Evolutionary conservation across 2,888 invertebrate genomes (phyloP).

Genomic region (Chydorus sphaericus): DNA sequence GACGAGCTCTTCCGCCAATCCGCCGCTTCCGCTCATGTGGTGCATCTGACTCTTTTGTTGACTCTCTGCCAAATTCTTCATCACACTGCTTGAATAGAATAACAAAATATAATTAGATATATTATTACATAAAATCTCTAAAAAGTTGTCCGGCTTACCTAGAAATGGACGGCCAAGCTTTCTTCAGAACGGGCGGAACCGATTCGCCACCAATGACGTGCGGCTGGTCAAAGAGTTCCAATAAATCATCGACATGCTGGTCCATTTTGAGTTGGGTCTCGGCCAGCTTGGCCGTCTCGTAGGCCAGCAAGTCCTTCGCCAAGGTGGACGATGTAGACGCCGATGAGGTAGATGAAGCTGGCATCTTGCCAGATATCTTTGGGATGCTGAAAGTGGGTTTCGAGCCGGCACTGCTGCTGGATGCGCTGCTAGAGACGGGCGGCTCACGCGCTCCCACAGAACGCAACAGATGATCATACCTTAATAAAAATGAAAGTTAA

Average conservation of each 20-base stretch:
- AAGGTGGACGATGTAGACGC: no score
- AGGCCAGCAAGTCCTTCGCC: constrained; percentile 1
- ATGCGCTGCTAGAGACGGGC: neutral
- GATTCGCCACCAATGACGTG: neutral
- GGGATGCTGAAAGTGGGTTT: neutral
- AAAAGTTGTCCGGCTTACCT: neutral
- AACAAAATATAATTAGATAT: neutral
- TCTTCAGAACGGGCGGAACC: neutral
- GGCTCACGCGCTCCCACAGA: neutral
- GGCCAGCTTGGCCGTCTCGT: neutral
- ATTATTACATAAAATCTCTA: neutral
- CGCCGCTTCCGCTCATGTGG: neutral
- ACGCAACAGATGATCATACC: constrained; percentile 25
- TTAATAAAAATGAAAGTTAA: no score
- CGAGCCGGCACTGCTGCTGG: neutral
- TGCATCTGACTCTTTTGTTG: no score
- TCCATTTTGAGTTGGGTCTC: neutral
- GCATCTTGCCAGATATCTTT: neutral
- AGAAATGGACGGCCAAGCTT: constrained; percentile 10
- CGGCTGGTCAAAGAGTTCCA: constrained; percentile 1
- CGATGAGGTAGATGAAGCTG: no score
- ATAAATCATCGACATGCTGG: constrained; percentile 7
- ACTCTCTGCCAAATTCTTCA: constrained; percentile 5
- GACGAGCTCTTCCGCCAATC: neutral
- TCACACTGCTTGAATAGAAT: neutral